A percentile compares a stretch with the other conserved stretches of the same genome.
phyloP scores from a whole-genome alignment of 1,140 invertebrate genomes.

The Lutraria rhynchaena region DNA sequence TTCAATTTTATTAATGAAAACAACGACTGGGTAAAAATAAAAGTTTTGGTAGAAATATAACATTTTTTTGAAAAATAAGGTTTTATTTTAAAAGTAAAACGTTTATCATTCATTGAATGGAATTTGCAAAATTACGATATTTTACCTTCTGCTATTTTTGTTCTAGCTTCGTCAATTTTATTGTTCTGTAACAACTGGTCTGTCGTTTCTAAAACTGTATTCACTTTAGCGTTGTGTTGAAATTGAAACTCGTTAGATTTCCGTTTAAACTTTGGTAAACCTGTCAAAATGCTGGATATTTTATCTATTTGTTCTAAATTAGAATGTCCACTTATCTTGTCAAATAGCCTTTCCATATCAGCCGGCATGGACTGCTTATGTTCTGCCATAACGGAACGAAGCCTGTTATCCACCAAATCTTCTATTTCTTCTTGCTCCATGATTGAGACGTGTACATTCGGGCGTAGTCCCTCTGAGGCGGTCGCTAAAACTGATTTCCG shows the following conservation, averaged over 20 bases:
- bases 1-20: too few species aligned
- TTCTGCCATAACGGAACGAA: background rate
- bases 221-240: background rate
- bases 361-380: constrained; percentile 5
- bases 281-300: constrained; percentile 27
- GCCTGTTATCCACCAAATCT: background rate
- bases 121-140: too few species aligned
- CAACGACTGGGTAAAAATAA: too few species aligned
- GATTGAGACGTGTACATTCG: too few species aligned
- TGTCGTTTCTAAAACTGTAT: background rate
- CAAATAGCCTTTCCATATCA: constrained; percentile 24
- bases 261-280: constrained; percentile 26
- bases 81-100: too few species aligned
- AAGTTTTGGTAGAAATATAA: too few species aligned
- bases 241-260: constrained; percentile 12
- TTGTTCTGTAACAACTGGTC: background rate
- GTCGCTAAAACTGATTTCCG: too few species aligned
- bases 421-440: background rate
- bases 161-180: background rate
- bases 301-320: constrained; percentile 9
- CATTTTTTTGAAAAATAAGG: too few species aligned
- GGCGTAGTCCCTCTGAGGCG: too few species aligned
- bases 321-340: constrained; percentile 33
- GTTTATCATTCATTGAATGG: too few species aligned
- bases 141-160: background rate